phyloP scores from a whole-genome alignment of 1,140 invertebrate species.

The Camponotus pennsylvanicus region DNA sequence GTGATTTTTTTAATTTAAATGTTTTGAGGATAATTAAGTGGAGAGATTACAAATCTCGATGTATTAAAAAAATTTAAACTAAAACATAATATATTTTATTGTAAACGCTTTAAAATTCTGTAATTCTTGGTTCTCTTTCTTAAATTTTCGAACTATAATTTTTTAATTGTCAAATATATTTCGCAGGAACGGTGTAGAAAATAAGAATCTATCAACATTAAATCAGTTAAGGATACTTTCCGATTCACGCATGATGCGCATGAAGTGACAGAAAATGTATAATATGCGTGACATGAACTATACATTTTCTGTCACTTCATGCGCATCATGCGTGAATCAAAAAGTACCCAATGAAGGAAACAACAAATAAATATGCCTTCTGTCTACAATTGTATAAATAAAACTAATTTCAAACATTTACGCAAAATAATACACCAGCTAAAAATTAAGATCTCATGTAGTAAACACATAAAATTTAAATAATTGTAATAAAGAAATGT shows the following conservation, averaged over 20 bases:
- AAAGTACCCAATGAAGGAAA: too few relatives aligned
- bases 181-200: too few relatives aligned
- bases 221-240: too few relatives aligned
- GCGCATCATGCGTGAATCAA: too few relatives aligned
- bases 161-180: neutral
- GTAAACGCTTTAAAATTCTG: conserved; percentile 15
- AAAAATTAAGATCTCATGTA: neutral
- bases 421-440: neutral
- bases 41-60: neutral
- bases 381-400: neutral
- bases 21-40: neutral
- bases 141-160: neutral
- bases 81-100: neutral
- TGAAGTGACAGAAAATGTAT: too few relatives aligned
- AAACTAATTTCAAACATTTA: neutral
- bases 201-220: too few relatives aligned
- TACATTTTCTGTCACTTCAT: too few relatives aligned
- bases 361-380: too few relatives aligned
- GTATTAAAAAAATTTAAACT: neutral
- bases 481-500: neutral
- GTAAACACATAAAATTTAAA: neutral
- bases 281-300: too few relatives aligned
- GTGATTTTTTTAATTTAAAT: conserved; percentile 6
- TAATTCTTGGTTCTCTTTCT: neutral
- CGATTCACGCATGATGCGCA: too few relatives aligned